phyloP scores from a whole-genome alignment of 2,797 vertebrate species.

The Protosalanx chinensis region DNA sequence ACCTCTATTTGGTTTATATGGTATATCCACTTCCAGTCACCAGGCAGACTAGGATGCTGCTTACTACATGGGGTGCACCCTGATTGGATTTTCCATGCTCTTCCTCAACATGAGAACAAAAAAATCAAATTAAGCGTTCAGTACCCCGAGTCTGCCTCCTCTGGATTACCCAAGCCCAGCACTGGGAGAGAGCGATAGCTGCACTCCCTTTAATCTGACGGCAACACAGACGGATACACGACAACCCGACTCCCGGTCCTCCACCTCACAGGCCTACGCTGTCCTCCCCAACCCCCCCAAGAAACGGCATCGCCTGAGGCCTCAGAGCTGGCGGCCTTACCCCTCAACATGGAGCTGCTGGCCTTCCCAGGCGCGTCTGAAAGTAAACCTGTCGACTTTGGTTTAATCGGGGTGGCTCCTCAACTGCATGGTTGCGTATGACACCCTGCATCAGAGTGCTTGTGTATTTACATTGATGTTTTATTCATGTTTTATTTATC shows the following conservation, averaged over 20 bases:
- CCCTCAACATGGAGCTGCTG: background rate
- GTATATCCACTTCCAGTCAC: conserved; percentile 4
- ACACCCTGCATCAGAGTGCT: no score
- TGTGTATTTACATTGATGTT: no score
- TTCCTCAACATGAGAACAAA: conserved; percentile 35
- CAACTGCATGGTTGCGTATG: no score
- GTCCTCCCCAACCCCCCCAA: no score
- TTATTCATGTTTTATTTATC: no score
- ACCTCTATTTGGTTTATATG: conserved; percentile 22
- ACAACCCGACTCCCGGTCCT: background rate
- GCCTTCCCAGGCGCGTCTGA: background rate
- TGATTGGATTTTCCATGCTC: conserved; percentile 70
- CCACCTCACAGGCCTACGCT: background rate
- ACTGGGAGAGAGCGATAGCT: conserved; percentile 70
- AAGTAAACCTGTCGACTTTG: conserved; percentile 30
- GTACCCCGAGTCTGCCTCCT: conserved; percentile 56
- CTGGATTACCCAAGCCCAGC: conserved; percentile 61
- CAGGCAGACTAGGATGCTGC: conserved; percentile 44
- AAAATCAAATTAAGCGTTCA: conserved; percentile 68
- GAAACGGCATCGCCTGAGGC: background rate
- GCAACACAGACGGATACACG: conserved; percentile 36
- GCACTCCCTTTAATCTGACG: conserved; percentile 60
- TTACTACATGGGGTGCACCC: conserved; percentile 43
- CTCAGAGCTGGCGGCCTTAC: no score
- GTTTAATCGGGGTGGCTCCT: no score